Base-by-base conservation (phyloP, 2,797 vertebrate species). In the Phataginus tetradactyla region DNA sequence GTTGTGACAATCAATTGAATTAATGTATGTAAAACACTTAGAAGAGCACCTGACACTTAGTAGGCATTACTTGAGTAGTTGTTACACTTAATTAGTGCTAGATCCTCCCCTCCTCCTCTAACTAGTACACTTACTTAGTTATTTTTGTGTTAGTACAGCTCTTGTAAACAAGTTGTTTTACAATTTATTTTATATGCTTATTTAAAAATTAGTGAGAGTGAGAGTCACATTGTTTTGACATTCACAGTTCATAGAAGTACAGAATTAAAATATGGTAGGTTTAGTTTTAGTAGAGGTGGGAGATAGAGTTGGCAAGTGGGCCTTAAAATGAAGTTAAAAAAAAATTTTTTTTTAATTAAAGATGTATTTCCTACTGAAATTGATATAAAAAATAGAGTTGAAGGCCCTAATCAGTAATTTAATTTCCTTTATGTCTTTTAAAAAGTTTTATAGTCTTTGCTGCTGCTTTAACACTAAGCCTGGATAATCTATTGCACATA, bases 331-430 rank as follows among this genome's bases (percentile, higher is more conserved):
- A 92, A 12, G 15, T 61, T 96, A 91, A 11, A 21, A 72, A 55
- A 68, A 77, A 49, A 8, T 9, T 18, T 61, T 20, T 64, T 78
- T 59, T 74, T 15, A 20, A 83, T 83, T 75, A 39, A 32, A 71
- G 15, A 15, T 87, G 3, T 69, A 32, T 90, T 88, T 96, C 37
- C 7, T 95, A 94, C 13, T 37, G 89, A 45, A 93, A 72, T 92
- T 89, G 75, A 13, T 92, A 1, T 42, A 71, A 72, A 91, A 80
- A 89, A 66, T 42, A 86, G 27, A 66, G 15, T 49, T 86, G 45
- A 74, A 80, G 64, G 66, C 27, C 18, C 5, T 92, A 42, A 51
- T 75, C 29, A 53, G 25, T 72, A n/a, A 68, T n/a, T 49, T 86
- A 6, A 63, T 85, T 57, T 72, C 18, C n/a, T 90, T 63, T 90